Evolutionary conservation across 1,140 invertebrate genomes (phyloP).

Genomic region (Batillaria attramentaria): DNA sequence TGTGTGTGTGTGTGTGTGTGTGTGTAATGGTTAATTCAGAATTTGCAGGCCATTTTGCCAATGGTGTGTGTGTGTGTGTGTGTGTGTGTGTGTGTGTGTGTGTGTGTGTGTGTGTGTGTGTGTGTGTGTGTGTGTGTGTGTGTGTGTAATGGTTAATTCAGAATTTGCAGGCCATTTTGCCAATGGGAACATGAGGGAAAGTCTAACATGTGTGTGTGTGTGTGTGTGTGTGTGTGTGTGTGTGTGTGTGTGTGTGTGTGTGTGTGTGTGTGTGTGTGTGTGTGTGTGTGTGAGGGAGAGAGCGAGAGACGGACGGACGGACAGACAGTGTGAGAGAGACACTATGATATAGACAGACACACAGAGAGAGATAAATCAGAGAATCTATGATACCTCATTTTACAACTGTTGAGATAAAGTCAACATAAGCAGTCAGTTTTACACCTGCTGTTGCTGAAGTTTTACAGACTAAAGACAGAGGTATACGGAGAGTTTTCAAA

Average conservation of each 20-base stretch:
- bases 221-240: background rate
- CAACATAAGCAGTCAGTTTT: no score
- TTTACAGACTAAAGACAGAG: no score
- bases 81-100: background rate
- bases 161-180: background rate
- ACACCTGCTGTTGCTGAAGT: no score
- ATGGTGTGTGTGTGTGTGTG: background rate
- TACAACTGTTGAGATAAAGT: no score
- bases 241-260: background rate
- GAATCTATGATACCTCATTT: no score
- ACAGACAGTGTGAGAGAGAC: background rate
- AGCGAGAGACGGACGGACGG: background rate
- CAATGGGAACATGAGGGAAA: background rate
- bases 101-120: background rate
- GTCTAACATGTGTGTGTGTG: background rate
- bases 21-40: no score
- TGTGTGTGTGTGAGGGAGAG: background rate
- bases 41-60: background rate
- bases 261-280: background rate
- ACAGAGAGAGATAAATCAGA: no score
- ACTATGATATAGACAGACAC: background rate
- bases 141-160: background rate
- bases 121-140: background rate
- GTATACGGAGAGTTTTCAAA: background rate
- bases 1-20: background rate